Evolutionary conservation across 2,113 vertebrate species (phyloP), one percentile per base, ranked within the genome.

Genomic region (Oreochromis tanganicae): DNA sequence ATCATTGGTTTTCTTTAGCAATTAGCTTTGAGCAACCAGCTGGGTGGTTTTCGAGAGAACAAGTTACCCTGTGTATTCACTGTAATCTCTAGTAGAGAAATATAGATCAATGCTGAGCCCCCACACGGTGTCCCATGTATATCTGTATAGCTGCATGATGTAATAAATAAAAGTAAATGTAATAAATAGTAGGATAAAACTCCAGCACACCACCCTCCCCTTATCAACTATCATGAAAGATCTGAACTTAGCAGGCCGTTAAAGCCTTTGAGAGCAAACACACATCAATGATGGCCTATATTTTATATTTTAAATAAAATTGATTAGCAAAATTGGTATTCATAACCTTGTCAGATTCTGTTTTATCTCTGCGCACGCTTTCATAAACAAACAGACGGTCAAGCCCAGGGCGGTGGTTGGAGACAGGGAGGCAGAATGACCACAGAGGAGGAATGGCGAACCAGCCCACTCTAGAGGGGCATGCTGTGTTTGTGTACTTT

Each of bases 321-420:
- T 93, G 95, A 97, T 97, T 95, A 96, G 95, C 88, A 88, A 95
- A 94, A 95, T 95, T 96, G 90, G 94, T 96, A 97, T 97, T 97
- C 96, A 96, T 96, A 96, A 95, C 92, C 95, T 88, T 90, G 91
- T 88, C 78, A 68, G 89, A 97, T 96, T 97, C 96, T 96, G 94
- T 97, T 97, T 97, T 95, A 96, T 96, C 96, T 95, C 83, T 50
- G 38, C 24, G 57, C 87, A 89, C 87, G 94, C 93, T 95, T 94
- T 94, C 88, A 96, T 96, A 96, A 96, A 96, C 96, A 96, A 96
- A 96, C 94, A 92, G 80, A 75, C 84, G 7, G 80, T 89, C 79
- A 73, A 86, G 92, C 86, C 73, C 90, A 86, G 83, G 86, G 91
- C 90, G 85, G 87, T 86, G 79, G 86, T 91, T 86, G 66, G 88